Conservation (phyloP, 2,113 vertebrate species). For the Origma solitaria region DNA sequence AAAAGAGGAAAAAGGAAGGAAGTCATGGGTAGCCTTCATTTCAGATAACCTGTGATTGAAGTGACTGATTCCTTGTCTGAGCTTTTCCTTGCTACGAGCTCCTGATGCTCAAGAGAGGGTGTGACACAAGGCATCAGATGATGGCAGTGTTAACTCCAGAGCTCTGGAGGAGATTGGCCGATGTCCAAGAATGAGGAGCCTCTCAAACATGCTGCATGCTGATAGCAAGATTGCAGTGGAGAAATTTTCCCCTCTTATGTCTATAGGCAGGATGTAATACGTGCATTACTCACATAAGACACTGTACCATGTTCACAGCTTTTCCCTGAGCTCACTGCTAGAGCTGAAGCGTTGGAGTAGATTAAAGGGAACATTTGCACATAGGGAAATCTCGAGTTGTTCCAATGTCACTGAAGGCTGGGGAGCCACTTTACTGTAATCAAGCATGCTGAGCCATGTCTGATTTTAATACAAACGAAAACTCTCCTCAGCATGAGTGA, state of each 20-base stretch:
- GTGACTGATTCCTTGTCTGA: neutral
- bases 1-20: neutral
- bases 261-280: neutral
- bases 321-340: neutral
- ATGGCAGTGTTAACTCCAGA: neutral
- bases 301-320: neutral
- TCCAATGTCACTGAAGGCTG: neutral
- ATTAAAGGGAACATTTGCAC: neutral
- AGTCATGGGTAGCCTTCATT: neutral
- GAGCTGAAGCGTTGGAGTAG: neutral
- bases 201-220: neutral
- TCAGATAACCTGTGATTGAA: neutral
- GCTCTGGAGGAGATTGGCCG: neutral
- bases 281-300: neutral
- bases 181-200: neutral
- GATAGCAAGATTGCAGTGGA: neutral
- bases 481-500: neutral
- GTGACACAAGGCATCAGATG: neutral
- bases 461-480: neutral
- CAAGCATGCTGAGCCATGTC: neutral
- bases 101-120: neutral
- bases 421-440: neutral
- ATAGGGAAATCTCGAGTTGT: neutral
- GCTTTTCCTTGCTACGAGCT: neutral
- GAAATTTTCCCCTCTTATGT: neutral